Base-by-base conservation (phyloP, 2,113 vertebrate species). In the Pica pica region DNA sequence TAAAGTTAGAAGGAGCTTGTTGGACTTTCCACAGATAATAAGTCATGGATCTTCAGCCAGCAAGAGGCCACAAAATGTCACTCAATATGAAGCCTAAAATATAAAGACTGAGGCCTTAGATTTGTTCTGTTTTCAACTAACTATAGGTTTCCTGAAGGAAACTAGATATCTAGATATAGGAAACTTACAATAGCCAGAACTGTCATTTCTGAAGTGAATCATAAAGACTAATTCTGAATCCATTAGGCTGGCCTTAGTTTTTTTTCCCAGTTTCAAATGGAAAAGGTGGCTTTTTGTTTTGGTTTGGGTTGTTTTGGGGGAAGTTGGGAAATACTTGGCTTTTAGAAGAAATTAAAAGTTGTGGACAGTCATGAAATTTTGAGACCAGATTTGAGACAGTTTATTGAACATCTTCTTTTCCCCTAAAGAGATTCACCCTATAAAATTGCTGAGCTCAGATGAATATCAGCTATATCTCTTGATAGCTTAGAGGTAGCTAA, bases 1-100 rank as follows among this genome's bases (percentile, higher is more conserved):
- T 73, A 65, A 90, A 86, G 24, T 90, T 86, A 90, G 60, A 89
- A 86, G 79, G 60, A 67, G 61, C 23, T 86, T 85, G 49, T 55
- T 95, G 80, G 52, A 83, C 78, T 79, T 95, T 65, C 63, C 82
- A 69, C 82, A 83, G 81, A 94, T 94, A 90, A 61, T 55, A 81
- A 81, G 42, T 89, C 61, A 86, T 19, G 75, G 59, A 83, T 90
- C 35, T 26, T 92, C 60, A 83, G 75, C 73, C 83, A 96, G 80
- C 27, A 84, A 89, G 41, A 94, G 84, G 87, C 87, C 92, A 91
- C 74, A 94, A 87, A 94, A 82, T 84, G 70, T 41, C 85, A 86
- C 65, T 95, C 83, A 83, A 22, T 76, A 81, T 74, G 55, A 85
- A 90, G 46, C 17, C 31, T 49, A 86, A 75, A 92, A 77, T 59